Base-by-base conservation (phyloP, 2,113 vertebrate species). In the Oreochromis niloticus region DNA sequence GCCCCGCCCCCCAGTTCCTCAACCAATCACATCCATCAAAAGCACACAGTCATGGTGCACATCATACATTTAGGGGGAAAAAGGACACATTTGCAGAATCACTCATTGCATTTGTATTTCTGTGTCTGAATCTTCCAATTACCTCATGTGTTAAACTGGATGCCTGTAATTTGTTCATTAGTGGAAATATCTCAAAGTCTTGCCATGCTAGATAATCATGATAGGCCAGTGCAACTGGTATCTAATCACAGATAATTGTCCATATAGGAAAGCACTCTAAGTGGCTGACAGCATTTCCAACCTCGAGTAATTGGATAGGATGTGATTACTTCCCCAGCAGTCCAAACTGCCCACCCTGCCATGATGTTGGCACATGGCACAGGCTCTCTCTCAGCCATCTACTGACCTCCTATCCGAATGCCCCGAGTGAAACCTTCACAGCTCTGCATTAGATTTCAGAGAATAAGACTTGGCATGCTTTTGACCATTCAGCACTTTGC, bases 301-400 rank as follows among this genome's bases (percentile, higher is more conserved):
- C 86, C 88, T 68, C 75, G 16, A 89, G 94, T 91, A 95, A 96
- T 81, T 80, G 85, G 92, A 95, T 92, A 93, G 88, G 87, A 85
- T 91, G 92, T 93, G 93, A 96, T 96, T 96, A 96, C 93, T 94
- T 94, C 84, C 89, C 82, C 85, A 87, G 88, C 87, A 48, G 88
- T 87, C 92, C 89, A 94, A 84, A 61, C 87, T 92, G 84, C 85
- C 93, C 92, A 57, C 57, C 27, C 88, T 89, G 88, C 81, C 90
- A 85, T 88, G 86, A 50, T 87, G 87, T 86, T 92, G 90, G 88
- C 93, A 80, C 59, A 85, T 19, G 71, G 80, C 86, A 78, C 46
- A 3, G 88, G 90, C 91, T 86, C 85, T 11, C 19, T 52, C 82
- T 78, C 81, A 83, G 91, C 50, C 78, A 9, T 86, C 87, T 85